Conservation (phyloP, 1,140 invertebrate species). For the Apolygus lucorum region DNA sequence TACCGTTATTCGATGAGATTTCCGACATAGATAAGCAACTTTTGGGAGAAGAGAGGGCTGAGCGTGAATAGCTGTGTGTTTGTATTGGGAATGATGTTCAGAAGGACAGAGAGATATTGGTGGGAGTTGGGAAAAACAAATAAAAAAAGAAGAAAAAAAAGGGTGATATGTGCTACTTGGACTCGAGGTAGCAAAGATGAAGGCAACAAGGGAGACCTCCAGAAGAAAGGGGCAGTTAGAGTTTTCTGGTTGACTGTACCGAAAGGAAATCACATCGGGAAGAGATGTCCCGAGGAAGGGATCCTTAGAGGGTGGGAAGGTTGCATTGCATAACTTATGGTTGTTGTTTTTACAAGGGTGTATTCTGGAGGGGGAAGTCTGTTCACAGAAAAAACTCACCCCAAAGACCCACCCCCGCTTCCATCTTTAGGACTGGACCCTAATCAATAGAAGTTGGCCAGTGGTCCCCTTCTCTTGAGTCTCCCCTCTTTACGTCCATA, state of each 20-base stretch:
- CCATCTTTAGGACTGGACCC: slow-evolving; percentile 5
- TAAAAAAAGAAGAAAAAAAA: not conserved
- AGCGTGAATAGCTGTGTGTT: no score
- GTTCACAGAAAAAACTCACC: not conserved
- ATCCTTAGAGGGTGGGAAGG: not conserved
- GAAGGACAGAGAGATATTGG: not conserved
- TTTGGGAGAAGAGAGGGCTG: no score
- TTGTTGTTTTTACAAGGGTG: slow-evolving; percentile 11
- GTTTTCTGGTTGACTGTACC: slow-evolving; percentile 16
- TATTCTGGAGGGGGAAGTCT: no score
- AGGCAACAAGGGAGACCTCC: not conserved
- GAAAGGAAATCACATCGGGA: slow-evolving; percentile 11
- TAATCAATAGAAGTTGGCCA: slow-evolving; percentile 15
- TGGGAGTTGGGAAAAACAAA: not conserved
- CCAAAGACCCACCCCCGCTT: not conserved
- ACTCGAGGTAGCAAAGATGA: not conserved
- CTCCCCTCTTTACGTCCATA: not conserved
- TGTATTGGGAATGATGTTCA: no score
- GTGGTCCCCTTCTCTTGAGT: not conserved
- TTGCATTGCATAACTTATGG: slow-evolving; percentile 14
- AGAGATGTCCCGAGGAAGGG: not conserved
- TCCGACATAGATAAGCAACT: no score
- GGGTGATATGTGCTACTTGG: not conserved
- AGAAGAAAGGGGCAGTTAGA: not conserved
- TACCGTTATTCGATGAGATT: no score